Conservation (phyloP, 2,113 vertebrate species). For the Corythaixoides concolor region DNA sequence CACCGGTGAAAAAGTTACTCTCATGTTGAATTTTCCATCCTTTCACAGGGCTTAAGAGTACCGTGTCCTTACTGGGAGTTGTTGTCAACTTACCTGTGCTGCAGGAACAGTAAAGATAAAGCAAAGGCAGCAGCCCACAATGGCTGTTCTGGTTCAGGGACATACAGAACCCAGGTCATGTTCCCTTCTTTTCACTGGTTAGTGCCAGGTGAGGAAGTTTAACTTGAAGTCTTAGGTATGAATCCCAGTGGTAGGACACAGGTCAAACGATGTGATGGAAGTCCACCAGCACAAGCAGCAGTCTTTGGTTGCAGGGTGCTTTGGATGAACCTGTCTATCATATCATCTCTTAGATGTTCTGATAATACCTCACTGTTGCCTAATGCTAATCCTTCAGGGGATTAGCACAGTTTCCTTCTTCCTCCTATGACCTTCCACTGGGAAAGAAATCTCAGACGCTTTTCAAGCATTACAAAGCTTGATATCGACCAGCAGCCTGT, state of each 20-base stretch:
- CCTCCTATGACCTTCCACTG: not conserved
- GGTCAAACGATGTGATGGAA: not conserved
- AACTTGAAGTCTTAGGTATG: not conserved
- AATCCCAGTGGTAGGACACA: not conserved
- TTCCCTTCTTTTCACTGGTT: not conserved
- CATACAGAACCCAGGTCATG: not conserved
- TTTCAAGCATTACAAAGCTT: not conserved
- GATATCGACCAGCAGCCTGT: not conserved
- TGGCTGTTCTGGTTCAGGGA: not conserved
- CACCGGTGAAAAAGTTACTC: not conserved
- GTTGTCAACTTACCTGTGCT: not conserved
- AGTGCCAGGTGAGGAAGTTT: not conserved
- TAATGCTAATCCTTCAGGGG: not conserved
- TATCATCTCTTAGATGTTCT: not conserved
- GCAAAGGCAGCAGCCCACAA: not conserved
- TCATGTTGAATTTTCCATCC: not conserved
- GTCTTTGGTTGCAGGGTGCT: not conserved
- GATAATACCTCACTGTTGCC: not conserved
- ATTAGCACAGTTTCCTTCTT: slow-evolving; percentile 2
- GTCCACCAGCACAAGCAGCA: not conserved
- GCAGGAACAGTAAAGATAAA: not conserved
- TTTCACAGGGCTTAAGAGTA: not conserved
- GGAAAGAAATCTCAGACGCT: not conserved
- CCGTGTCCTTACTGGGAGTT: not conserved
- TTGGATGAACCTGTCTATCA: not conserved